Evolutionary conservation across 2,113 vertebrate species (phyloP).

Genomic region (Rhineura floridana): DNA sequence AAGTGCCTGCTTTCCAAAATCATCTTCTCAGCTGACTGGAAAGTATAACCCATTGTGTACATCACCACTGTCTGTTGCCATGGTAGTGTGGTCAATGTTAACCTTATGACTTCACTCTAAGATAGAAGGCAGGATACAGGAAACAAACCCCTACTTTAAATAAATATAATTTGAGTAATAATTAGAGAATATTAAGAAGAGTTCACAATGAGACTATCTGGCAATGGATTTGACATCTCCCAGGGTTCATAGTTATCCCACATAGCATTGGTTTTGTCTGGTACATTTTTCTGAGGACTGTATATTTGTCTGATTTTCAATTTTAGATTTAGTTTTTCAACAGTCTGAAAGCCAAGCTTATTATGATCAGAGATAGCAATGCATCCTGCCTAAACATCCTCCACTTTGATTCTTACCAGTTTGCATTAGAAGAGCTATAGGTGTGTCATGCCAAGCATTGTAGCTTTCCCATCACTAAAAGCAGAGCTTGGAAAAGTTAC

Average conservation of each 20-base stretch:
- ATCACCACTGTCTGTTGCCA: neutral
- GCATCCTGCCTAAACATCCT: neutral
- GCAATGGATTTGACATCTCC: neutral
- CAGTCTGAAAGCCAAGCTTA: neutral
- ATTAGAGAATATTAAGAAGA: conserved; percentile 8
- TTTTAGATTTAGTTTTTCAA: neutral
- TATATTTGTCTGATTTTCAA: neutral
- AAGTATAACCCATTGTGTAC: neutral
- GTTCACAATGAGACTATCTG: conserved; percentile 7
- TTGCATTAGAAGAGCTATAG: neutral
- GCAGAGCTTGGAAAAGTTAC: no score
- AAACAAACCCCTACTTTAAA: neutral
- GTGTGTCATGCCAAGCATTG: neutral
- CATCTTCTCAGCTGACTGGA: neutral
- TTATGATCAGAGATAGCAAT: neutral
- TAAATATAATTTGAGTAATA: neutral
- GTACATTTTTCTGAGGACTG: rapidly evolving
- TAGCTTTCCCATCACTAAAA: conserved; percentile 46
- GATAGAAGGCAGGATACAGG: conserved; percentile 9
- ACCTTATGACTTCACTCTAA: neutral
- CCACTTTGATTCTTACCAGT: neutral
- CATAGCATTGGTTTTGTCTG: neutral
- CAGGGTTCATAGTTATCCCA: rapidly evolving
- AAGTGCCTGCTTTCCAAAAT: neutral
- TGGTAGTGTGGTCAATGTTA: conserved; percentile 7